Evolutionary conservation across 1,140 invertebrate genomes (phyloP).

Genomic region (Prorops nasuta): DNA sequence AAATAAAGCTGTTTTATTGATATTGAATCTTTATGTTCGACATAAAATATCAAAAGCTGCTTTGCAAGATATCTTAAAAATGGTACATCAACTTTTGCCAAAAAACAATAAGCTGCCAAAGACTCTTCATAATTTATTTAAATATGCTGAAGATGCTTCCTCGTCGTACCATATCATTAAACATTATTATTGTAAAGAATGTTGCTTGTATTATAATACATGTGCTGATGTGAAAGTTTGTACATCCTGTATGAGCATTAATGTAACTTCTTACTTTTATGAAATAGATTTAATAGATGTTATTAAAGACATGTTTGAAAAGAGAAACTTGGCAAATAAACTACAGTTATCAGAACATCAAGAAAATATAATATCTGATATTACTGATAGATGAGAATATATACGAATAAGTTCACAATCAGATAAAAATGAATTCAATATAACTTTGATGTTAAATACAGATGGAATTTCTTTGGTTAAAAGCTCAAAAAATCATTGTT

Average conservation of each 20-base stretch:
- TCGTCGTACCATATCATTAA: conserved; percentile 1
- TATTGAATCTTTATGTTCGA: conserved; percentile 5
- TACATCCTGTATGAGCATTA: background rate
- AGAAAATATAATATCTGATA: background rate
- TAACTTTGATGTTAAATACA: conserved; percentile 22
- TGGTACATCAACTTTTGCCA: conserved; percentile 1
- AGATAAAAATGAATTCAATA: conserved; percentile 6
- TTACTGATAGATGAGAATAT: background rate
- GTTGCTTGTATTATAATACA: conserved; percentile 3
- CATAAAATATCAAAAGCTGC: conserved; percentile 9
- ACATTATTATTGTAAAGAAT: conserved; percentile 14
- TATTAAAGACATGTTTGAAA: background rate
- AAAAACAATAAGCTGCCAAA: background rate
- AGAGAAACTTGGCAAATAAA: background rate
- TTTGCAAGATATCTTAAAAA: conserved; percentile 6
- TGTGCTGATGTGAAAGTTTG: background rate
- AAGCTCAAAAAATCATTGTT: conserved; percentile 19
- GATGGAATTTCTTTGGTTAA: conserved; percentile 18
- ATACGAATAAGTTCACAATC: background rate
- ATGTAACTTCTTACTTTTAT: background rate
- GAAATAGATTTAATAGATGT: background rate
- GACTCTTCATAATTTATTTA: background rate
- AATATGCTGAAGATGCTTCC: background rate
- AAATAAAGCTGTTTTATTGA: conserved; percentile 4
- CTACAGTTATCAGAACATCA: background rate